Evolutionary conservation across 2,797 vertebrate genomes (phyloP).

Genomic region (Miopithecus talapoin): DNA sequence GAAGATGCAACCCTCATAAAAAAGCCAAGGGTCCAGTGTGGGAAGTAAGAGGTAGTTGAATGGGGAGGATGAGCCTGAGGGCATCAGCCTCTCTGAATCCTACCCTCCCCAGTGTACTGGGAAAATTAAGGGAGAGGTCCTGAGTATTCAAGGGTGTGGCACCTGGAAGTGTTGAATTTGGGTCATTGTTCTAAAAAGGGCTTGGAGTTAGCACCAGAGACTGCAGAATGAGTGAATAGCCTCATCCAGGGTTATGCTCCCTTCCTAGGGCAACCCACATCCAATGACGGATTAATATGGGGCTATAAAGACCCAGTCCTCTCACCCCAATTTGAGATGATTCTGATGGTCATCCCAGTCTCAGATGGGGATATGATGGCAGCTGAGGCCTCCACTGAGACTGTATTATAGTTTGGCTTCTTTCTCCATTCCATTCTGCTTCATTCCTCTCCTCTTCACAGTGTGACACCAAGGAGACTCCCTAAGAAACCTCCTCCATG

Average conservation of each 20-base stretch:
- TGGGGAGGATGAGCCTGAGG: background rate
- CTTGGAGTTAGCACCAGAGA: background rate
- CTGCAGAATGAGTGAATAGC: background rate
- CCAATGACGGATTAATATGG: background rate
- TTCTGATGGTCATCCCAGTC: background rate
- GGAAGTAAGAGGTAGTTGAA: background rate
- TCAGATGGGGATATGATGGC: background rate
- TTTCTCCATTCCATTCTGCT: background rate
- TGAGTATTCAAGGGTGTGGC: background rate
- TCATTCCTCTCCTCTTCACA: background rate
- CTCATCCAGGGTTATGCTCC: background rate
- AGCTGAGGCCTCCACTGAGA: background rate
- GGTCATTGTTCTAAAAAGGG: background rate
- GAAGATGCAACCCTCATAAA: background rate
- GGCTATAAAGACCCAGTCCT: background rate
- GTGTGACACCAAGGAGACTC: background rate
- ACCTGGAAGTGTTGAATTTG: background rate
- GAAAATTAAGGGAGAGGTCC: background rate
- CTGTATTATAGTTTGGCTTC: background rate
- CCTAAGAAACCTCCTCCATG: background rate
- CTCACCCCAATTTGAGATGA: background rate
- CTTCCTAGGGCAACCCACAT: background rate
- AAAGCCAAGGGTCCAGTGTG: background rate
- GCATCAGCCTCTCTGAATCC: background rate
- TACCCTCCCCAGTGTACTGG: background rate